These are phyloP conservation scores for Gopherus evgoodei DNA, from an alignment of 2,113 vertebrate genomes.

Conservation along the genomic window DNA sequence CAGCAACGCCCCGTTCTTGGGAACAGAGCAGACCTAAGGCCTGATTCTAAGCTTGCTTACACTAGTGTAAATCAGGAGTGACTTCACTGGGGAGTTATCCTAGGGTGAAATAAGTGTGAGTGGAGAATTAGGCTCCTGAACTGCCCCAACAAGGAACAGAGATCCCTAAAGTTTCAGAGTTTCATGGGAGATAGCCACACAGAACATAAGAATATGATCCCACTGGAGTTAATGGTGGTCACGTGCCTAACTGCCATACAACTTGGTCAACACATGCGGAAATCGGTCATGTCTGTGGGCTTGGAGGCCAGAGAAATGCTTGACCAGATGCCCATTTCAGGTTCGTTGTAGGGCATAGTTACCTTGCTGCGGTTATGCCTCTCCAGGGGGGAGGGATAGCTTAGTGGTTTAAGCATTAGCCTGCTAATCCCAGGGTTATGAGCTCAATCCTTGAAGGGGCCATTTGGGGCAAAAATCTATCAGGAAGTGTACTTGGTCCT, in stretches of 20 bases:
- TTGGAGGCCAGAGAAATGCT: neutral
- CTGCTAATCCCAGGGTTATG: no score
- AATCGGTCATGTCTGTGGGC: neutral
- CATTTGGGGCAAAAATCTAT: no score
- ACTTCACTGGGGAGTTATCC: neutral
- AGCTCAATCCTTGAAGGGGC: no score
- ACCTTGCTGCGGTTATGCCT: neutral
- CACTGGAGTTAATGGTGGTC: neutral
- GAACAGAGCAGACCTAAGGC: rapidly evolving
- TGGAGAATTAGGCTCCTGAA: rapidly evolving
- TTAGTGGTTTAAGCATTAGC: no score
- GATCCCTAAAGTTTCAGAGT: rapidly evolving
- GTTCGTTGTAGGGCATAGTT: neutral
- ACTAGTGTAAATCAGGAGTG: rapidly evolving
- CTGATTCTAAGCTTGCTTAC: neutral
- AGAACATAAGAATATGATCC: neutral
- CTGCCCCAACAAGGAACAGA: neutral
- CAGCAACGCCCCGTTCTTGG: rapidly evolving
- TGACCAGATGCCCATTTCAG: neutral
- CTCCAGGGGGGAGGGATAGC: no score
- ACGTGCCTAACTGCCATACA: rapidly evolving
- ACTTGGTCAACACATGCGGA: neutral
- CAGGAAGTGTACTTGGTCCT: no score
- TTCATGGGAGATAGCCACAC: rapidly evolving
- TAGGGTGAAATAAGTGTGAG: neutral